A percentile compares a stretch with the other conserved stretches of the same genome.
phyloP scores from a whole-genome alignment of 2,888 invertebrate species.

The Torymus aiolomorphi region DNA sequence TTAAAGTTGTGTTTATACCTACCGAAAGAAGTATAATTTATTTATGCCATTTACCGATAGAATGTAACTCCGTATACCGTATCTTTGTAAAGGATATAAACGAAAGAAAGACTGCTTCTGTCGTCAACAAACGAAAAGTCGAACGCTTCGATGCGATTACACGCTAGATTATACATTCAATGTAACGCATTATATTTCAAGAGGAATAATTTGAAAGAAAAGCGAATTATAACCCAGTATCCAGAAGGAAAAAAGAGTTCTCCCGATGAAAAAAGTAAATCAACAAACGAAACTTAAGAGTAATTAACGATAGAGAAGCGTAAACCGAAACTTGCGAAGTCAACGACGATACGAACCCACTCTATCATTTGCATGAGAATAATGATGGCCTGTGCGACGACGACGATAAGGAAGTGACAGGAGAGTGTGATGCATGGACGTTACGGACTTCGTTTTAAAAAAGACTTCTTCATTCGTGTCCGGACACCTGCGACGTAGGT shows the following conservation, averaged over 20 bases:
- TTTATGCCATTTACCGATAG: constrained; percentile 33
- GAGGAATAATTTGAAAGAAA: constrained; percentile 62
- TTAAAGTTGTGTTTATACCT: constrained; percentile 38
- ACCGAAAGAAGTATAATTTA: constrained; percentile 47
- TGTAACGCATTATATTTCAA: constrained; percentile 72
- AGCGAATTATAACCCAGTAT: constrained; percentile 47
- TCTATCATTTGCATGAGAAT: constrained; percentile 58
- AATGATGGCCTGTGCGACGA: constrained; percentile 65
- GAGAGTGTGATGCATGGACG: constrained; percentile 57
- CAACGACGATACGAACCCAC: constrained; percentile 43
- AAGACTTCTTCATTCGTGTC: constrained; percentile 57
- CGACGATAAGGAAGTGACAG: constrained; percentile 62
- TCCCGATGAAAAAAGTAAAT: constrained; percentile 51
- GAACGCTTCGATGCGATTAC: constrained; percentile 69
- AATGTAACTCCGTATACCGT: constrained; percentile 5
- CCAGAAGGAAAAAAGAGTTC: constrained; percentile 58
- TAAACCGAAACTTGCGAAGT: constrained; percentile 57
- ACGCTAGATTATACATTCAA: constrained; percentile 71
- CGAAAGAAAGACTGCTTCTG: constrained; percentile 53
- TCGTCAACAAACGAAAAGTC: constrained; percentile 62
- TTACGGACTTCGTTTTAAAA: constrained; percentile 61
- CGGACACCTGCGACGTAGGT: constrained; percentile 63
- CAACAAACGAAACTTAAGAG: constrained; percentile 57
- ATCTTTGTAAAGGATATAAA: constrained; percentile 38
- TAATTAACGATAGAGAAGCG: constrained; percentile 56